Evolutionary conservation across 2,113 vertebrate species (phyloP), one percentile per base, ranked within the genome.

Genomic region (Scatophagus argus): DNA sequence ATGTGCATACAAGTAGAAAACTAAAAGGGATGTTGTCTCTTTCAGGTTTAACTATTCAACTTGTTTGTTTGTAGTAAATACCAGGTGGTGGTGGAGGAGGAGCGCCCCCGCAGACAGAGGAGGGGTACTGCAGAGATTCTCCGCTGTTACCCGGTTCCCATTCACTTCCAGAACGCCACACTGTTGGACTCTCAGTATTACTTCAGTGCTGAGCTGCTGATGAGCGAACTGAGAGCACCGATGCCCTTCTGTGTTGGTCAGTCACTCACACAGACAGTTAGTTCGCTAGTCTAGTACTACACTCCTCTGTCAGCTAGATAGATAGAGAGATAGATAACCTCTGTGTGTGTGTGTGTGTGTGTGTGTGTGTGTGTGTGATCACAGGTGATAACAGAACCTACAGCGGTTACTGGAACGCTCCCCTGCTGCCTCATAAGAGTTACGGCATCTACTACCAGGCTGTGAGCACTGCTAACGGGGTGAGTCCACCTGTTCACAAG

Each of bases 381-480:
- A n/a, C 77, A 93, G 92, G 98, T 62, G 98, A 99, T 85, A 99
- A 99, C 91, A 96, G 94, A 88, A 99, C 97, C 1, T 99, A 99
- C 91, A 96, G 79, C 6, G 97, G 98, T 9, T 99, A 96, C 91
- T 98, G 98, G 97, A 99, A 99, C 14, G 92, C 94, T 39, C 98
- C 98, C 10, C 95, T 99, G 29, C 96, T 98, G 70, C 98, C 98
- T 60, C 97, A 99, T 69, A 99, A 99, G 95, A 99, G 98, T 92
- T 99, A 99, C 87, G 96, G 95, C 77, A 95, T 99, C 92, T 99
- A 99, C 91, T 99, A 97, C 72, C 98, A 99, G 94, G 98, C 98
- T 49, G 97, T 97, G 65, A 99, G 98, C 94, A 95, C 95, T 49
- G 98, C 98, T 76, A 99, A 98, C n/a, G 97, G 98, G 96, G 98